These are phyloP conservation scores for Xerus inauris DNA, from an alignment of 2,113 vertebrate genomes.

Conservation along the genomic window DNA sequence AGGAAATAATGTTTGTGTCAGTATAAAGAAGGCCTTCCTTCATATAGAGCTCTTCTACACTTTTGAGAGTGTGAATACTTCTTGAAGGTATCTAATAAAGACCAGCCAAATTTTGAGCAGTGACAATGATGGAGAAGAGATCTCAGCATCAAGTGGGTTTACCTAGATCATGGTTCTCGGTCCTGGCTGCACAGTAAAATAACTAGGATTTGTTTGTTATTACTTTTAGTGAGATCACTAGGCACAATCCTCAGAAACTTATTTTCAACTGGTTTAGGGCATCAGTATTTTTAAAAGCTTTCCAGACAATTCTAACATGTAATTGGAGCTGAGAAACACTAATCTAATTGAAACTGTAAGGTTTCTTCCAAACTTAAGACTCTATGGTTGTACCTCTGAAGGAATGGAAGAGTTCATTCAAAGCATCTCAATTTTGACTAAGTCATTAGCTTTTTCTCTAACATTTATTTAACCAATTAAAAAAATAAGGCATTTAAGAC, in stretches of 20 bases:
- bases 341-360: not conserved
- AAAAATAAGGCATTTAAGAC: constrained; percentile 21
- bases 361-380: constrained; percentile 30
- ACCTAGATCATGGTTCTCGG: not conserved
- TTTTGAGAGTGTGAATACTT: not conserved
- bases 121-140: not conserved
- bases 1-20: not conserved
- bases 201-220: not conserved
- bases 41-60: not conserved
- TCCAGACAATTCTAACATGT: not conserved
- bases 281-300: constrained; percentile 18
- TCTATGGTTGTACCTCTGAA: not conserved
- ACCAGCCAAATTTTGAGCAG: not conserved
- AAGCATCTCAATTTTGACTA: constrained; percentile 20
- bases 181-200: not conserved
- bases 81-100: not conserved
- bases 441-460: not conserved
- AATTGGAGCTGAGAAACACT: not conserved
- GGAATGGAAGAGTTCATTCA: not conserved
- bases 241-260: not conserved
- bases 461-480: constrained; percentile 15
- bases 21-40: not conserved
- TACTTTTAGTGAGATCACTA: not conserved
- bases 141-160: not conserved
- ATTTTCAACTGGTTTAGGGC: not conserved